These are phyloP conservation scores for Muscicapa comitata DNA, from an alignment of 2,797 vertebrate species.

Conservation along the genomic window DNA sequence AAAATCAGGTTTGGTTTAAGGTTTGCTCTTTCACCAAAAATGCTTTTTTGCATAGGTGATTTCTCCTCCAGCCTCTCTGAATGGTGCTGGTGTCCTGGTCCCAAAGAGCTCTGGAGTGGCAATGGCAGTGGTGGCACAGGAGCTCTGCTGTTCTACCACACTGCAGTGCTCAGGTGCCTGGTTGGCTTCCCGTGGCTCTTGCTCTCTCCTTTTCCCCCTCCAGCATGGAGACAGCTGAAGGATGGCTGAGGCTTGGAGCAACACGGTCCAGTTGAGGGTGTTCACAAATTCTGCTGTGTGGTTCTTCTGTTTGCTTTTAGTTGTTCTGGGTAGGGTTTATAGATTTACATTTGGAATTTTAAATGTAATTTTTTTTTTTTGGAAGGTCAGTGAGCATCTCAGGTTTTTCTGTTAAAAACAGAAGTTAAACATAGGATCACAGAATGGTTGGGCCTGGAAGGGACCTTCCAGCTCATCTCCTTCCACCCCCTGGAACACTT, in stretches of 20 bases:
- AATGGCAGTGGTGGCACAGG: neutral
- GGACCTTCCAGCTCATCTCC: neutral
- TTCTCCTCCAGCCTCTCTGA: neutral
- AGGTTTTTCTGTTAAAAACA: neutral
- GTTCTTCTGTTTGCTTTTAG: neutral
- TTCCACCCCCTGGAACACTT: neutral
- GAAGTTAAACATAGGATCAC: neutral
- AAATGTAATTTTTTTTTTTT: neutral
- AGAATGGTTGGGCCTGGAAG: neutral
- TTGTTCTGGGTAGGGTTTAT: neutral
- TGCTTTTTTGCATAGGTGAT: neutral
- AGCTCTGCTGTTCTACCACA: neutral
- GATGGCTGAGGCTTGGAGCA: neutral
- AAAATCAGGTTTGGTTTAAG: neutral
- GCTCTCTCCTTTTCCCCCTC: neutral
- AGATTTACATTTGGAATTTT: neutral
- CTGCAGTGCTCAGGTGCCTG: neutral
- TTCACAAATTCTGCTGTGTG: neutral
- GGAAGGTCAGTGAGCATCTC: neutral
- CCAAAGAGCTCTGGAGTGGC: neutral
- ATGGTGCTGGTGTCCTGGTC: neutral
- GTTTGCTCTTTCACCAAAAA: neutral
- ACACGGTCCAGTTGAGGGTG: accelerated
- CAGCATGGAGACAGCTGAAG: neutral
- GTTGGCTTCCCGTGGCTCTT: neutral